Base-by-base conservation (phyloP, 2,888 invertebrate species). In the Lypha dubia region DNA sequence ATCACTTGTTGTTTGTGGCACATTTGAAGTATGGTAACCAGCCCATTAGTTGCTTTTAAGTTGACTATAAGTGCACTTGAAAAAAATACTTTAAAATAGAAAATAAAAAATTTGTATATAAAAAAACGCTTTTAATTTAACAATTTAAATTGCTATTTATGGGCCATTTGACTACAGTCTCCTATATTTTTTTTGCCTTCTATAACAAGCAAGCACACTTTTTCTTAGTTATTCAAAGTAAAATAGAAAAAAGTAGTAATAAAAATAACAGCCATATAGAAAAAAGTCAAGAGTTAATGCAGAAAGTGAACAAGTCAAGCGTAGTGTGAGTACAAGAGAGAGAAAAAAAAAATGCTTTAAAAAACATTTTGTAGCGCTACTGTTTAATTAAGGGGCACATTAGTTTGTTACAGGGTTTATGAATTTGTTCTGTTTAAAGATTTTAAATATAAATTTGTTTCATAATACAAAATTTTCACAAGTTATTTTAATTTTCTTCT, bases 81-180 rank as follows among this genome's bases (percentile, higher is more conserved):
- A 80, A 46, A 28, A 58, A 71, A 79, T 74, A 63, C 65, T 65
- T 75, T 71, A 51, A 38, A 51, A 20, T 62, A 20, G 1, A 53
- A 20, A 63, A 56, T 49, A 53, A 24, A 65, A 20, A n/a, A n/a
- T n/a, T n/a, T 6, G 6, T 28, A 28, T 13, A n/a, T 4, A 51
- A 38, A 74, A 38, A 53, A 53, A 63, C 8, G 28, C 58, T 67
- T 70, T 13, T 44, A 62, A 62, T 70, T 79, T 62, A 79, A 79
- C 73, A 73, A 71, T 79, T 65, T 79, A 73, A 79, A 79, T 73
- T 73, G 65, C 73, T 74, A 67, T 80, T 80, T 80, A 80, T 74
- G 73, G 73, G 60, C 56, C 51, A 67, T 74, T 80, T 79, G 65
- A 49, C 20, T 79, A 65, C 20, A 71, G 46, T 38, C 20, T 67